Conservation (phyloP, 2,888 invertebrate genomes). For the Lepetodrilus schrolli region DNA sequence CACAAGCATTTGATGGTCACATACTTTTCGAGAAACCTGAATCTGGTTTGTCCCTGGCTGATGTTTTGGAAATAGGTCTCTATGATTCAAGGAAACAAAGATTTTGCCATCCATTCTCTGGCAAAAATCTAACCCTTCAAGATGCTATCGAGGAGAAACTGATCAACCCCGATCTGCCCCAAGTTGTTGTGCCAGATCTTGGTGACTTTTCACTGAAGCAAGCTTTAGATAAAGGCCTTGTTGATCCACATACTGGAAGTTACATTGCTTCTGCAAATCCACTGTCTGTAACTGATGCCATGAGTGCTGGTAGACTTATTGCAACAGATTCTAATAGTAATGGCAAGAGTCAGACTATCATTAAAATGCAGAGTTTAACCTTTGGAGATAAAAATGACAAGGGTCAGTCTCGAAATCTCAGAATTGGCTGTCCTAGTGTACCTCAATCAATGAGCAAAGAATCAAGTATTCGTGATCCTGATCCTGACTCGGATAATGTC, state of each 20-base stretch:
- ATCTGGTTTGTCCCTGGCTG: slow-evolving; percentile 45
- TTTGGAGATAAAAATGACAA: neutral
- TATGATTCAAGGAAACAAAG: slow-evolving; percentile 31
- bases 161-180: slow-evolving; percentile 48
- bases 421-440: no score
- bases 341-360: neutral
- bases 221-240: slow-evolving; percentile 90
- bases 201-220: slow-evolving; percentile 82
- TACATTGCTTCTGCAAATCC: slow-evolving; percentile 31
- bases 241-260: slow-evolving; percentile 72
- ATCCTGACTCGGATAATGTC: no score
- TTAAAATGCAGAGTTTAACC: neutral
- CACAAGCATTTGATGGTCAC: slow-evolving; percentile 40
- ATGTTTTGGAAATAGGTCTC: slow-evolving; percentile 36
- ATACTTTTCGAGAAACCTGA: slow-evolving; percentile 45
- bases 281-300: slow-evolving; percentile 23
- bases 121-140: slow-evolving; percentile 53
- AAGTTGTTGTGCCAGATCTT: slow-evolving; percentile 53
- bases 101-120: slow-evolving; percentile 49
- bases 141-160: slow-evolving; percentile 58
- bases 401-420: neutral
- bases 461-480: no score
- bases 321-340: neutral
- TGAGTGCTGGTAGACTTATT: slow-evolving; percentile 6
- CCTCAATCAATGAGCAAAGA: no score